Base-by-base conservation (phyloP, 2,113 vertebrate species). In the Cisticola juncidis region DNA sequence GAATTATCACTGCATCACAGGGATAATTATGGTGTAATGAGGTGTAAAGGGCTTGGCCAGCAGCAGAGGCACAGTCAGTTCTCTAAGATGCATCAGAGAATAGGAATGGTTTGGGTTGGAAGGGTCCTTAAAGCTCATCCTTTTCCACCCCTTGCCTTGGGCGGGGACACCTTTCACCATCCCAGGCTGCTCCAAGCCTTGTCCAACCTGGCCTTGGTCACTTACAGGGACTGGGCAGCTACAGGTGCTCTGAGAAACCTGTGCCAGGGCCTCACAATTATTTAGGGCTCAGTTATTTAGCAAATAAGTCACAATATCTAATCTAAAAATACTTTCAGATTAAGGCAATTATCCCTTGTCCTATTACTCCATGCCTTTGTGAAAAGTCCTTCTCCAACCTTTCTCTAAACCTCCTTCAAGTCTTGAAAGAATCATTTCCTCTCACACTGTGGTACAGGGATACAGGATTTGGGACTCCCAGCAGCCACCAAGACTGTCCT, bases 361-460 rank as follows among this genome's bases (percentile, higher is more conserved):
- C 35, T 61, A 9, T 62, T 25, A 35, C 14, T 42, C 40, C 22
- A 26, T 11, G 11, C 3, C 20, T 28, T 36, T n/a, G 23, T 57
- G n/a, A 33, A 47, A 29, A 51, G 11, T 29, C 47, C 28, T 4
- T 56, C 40, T 70, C 22, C 48, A 77, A 12, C 26, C 42, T 36
- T 28, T 33, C 31, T 70, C 31, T 36, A 56, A 42, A 22, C 18
- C 15, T 25, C 35, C 42, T 62, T 48, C 56, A 42, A 35, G 36
- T 28, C 50, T n/a, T 48, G 22, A 42, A 56, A 42, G 2, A 35
- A 36, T 35, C 2, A 2, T 28, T 44, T 15, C 18, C 29, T 47
- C 24, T 10, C 16, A 2, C 6, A 0, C 5, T 70, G 15, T 19
- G 8, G 40, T 47, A 4, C 0, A 35, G 6, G 15, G 31, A 5